Percentiles rank a stretch among this genome's conserved stretches.
These are phyloP conservation scores for Beris morrisii DNA, from an alignment of 2,888 invertebrate species.

Conservation along the genomic window DNA sequence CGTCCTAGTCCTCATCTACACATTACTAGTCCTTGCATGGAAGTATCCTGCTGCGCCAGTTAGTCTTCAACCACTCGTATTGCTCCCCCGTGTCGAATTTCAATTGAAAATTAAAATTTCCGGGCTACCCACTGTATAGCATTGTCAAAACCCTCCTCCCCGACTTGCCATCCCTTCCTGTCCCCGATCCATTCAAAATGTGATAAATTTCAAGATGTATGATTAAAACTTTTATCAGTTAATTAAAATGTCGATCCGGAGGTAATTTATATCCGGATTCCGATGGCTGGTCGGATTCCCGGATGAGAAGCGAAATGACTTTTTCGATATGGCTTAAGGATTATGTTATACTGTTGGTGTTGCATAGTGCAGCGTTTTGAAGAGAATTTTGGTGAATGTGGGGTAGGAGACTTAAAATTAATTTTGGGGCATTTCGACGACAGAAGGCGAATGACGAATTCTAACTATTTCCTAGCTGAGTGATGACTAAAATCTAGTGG, in stretches of 20 bases:
- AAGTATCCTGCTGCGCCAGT: slow-evolving; percentile 29
- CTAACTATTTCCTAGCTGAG: too few relatives aligned
- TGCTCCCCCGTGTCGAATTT: slow-evolving; percentile 27
- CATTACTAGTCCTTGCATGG: not conserved
- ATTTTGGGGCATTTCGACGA: too few relatives aligned
- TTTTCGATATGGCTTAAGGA: not conserved
- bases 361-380: too few relatives aligned
- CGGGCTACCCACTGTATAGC: slow-evolving; percentile 1
- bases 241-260: slow-evolving; percentile 39
- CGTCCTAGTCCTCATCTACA: not conserved
- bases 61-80: slow-evolving; percentile 19
- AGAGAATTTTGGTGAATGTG: too few relatives aligned
- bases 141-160: not conserved
- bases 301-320: slow-evolving; percentile 25
- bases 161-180: not conserved
- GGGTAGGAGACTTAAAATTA: too few relatives aligned
- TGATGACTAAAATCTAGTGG: too few relatives aligned
- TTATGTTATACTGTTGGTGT: too few relatives aligned
- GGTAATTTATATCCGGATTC: slow-evolving; percentile 37
- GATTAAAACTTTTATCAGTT: slow-evolving; percentile 41
- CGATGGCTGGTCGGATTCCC: slow-evolving; percentile 15
- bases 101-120: slow-evolving; percentile 35
- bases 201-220: slow-evolving; percentile 39
- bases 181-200: slow-evolving; percentile 33
- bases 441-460: too few relatives aligned